Conservation (phyloP, 2,888 invertebrate genomes). For the Hyppa rectilinea region DNA sequence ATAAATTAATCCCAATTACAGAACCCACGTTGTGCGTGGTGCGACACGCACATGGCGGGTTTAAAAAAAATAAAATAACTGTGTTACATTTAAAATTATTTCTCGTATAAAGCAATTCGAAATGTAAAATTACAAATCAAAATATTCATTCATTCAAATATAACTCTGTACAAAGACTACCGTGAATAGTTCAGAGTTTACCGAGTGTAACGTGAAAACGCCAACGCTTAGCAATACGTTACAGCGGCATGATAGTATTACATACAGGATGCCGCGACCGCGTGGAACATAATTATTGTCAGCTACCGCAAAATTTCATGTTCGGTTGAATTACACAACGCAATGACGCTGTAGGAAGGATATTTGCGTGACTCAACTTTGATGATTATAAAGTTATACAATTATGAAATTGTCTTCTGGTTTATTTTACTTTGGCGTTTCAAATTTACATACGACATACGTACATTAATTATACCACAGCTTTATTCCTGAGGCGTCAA, state of each 20-base stretch:
- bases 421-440: slow-evolving; percentile 46
- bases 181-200: slow-evolving; percentile 28
- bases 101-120: neutral
- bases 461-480: neutral
- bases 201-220: slow-evolving; percentile 45
- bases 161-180: slow-evolving; percentile 2
- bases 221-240: slow-evolving; percentile 63
- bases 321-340: slow-evolving; percentile 75
- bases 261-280: slow-evolving; percentile 61
- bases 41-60: too few relatives aligned
- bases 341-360: slow-evolving; percentile 59
- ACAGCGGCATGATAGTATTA: slow-evolving; percentile 58
- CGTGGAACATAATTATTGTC: slow-evolving; percentile 73
- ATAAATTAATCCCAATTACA: too few relatives aligned
- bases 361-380: slow-evolving; percentile 66
- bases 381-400: slow-evolving; percentile 71
- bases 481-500: neutral
- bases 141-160: slow-evolving; percentile 14
- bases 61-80: too few relatives aligned
- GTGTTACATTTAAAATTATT: too few relatives aligned
- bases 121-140: neutral
- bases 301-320: slow-evolving; percentile 75
- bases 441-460: neutral
- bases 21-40: too few relatives aligned
- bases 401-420: slow-evolving; percentile 57